A percentile compares a stretch with the other conserved stretches of the same genome.
Evolutionary conservation across 2,888 invertebrate genomes (phyloP).

Genomic region (Lutraria lutraria): DNA sequence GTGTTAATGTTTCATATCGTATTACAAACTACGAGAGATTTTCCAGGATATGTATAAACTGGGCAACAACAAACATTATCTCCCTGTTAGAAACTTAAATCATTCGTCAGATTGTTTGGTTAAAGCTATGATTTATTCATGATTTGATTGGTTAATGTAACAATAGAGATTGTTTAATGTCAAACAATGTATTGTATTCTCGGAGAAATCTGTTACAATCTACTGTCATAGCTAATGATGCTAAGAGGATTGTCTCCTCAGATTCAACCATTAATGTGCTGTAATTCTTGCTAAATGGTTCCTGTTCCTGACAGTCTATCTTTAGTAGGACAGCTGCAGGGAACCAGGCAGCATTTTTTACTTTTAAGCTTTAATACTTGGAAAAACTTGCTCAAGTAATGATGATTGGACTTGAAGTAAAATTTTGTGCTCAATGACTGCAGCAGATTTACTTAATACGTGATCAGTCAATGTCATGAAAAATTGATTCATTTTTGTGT

Average conservation of each 20-base stretch:
- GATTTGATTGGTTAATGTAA: not conserved
- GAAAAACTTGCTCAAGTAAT: not conserved
- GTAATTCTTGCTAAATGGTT: conserved; percentile 5
- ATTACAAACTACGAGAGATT: conserved; percentile 2
- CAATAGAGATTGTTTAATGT: not conserved
- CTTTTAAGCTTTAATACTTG: not conserved
- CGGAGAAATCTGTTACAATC: not conserved
- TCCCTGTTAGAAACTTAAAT: not conserved
- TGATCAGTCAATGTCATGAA: no score
- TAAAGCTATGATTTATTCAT: conserved; percentile 43
- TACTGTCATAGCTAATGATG: not conserved
- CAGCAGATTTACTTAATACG: no score
- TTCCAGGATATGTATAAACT: not conserved
- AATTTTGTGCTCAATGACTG: not conserved
- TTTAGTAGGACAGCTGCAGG: not conserved
- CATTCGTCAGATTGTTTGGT: conserved; percentile 29
- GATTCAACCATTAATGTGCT: not conserved
- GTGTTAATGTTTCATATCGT: not conserved
- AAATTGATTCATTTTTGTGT: no score
- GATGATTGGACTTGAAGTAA: not conserved
- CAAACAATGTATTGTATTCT: not conserved
- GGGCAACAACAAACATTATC: not conserved
- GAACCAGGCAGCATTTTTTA: not conserved
- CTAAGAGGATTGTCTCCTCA: not conserved
- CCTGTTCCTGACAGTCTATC: not conserved